These are phyloP conservation scores for Lasius fuliginosus DNA, from an alignment of 2,888 invertebrate species.

Conservation along the genomic window DNA sequence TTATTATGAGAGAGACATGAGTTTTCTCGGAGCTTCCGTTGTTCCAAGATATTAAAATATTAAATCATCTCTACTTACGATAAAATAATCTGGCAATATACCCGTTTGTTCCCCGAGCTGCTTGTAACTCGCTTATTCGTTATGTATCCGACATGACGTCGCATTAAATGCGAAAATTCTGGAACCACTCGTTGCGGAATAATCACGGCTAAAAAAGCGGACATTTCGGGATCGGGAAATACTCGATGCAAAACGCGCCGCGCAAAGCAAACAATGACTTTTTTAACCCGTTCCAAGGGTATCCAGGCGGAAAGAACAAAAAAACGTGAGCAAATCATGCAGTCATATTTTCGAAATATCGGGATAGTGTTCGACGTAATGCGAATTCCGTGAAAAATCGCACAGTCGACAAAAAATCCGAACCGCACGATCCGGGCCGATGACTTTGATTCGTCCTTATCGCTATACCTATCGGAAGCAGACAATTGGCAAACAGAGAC, in stretches of 20 bases:
- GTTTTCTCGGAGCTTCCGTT: neutral
- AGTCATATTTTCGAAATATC: neutral
- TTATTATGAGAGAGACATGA: neutral
- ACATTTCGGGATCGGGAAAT: constrained; percentile 23
- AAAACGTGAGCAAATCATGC: constrained; percentile 1
- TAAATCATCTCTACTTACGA: constrained; percentile 9
- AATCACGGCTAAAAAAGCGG: constrained; percentile 37
- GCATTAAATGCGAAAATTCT: constrained; percentile 33
- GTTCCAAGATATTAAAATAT: constrained; percentile 18
- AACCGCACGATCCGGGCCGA: constrained; percentile 37
- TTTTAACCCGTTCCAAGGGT: constrained; percentile 17
- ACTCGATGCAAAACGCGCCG: constrained; percentile 32
- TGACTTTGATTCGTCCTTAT: constrained; percentile 80
- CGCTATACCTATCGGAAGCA: constrained; percentile 69
- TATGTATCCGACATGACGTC: constrained; percentile 1
- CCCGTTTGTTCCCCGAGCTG: constrained; percentile 28
- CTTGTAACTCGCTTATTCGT: constrained; percentile 9
- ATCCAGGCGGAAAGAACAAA: constrained; percentile 28
- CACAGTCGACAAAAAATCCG: neutral
- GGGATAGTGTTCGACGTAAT: neutral
- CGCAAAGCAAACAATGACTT: constrained; percentile 28
- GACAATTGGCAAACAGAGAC: constrained; percentile 80
- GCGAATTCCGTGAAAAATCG: constrained; percentile 6
- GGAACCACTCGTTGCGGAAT: constrained; percentile 4
- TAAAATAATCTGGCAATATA: constrained; percentile 25